phyloP scores from a whole-genome alignment of 2,888 invertebrate genomes.

The Rhamnusium bicolor region DNA sequence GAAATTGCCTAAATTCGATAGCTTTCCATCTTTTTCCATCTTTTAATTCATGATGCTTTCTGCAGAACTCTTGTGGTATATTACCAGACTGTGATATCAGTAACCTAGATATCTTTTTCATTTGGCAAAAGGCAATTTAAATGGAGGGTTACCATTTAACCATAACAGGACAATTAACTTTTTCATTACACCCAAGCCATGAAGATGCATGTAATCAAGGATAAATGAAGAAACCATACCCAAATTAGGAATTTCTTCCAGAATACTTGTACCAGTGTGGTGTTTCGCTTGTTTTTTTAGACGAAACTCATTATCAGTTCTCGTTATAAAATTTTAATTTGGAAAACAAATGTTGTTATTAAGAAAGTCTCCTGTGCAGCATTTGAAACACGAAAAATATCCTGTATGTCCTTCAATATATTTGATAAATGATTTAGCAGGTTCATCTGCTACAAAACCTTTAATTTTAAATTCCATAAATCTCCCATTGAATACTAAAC shows the following conservation, averaged over 20 bases:
- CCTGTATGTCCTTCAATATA: background rate
- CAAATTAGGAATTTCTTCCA: background rate
- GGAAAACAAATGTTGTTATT: constrained; percentile 5
- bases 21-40: constrained; percentile 41
- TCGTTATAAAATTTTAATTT: background rate
- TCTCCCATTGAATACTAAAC: too few species aligned
- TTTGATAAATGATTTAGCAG: constrained; percentile 5
- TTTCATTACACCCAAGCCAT: background rate
- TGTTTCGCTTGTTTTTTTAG: constrained; percentile 5
- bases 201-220: background rate
- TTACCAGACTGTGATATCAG: background rate
- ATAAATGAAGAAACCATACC: background rate
- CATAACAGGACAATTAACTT: background rate
- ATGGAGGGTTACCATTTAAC: background rate
- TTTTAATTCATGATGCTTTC: constrained; percentile 33
- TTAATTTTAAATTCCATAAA: background rate
- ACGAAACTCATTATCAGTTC: constrained; percentile 9
- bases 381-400: background rate
- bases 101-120: background rate
- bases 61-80: constrained; percentile 30
- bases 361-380: constrained; percentile 19
- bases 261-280: background rate
- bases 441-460: background rate
- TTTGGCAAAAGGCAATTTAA: background rate
- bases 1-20: constrained; percentile 43